Conservation (phyloP, 2,797 vertebrate genomes). For the Alcedo atthis region DNA sequence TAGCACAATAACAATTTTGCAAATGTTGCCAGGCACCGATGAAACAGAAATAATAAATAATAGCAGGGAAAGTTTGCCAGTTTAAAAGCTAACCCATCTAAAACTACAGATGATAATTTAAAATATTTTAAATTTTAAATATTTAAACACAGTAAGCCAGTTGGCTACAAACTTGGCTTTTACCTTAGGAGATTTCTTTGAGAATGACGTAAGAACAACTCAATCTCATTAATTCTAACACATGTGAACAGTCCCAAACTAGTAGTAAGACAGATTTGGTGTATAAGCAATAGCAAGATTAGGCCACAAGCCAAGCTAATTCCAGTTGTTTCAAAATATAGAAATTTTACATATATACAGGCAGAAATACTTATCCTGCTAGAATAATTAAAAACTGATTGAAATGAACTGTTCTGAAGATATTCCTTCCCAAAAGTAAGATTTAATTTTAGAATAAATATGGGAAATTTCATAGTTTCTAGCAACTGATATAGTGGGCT, state of each 20-base stretch:
- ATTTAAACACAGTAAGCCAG: constrained; percentile 5
- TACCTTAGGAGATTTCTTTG: constrained; percentile 5
- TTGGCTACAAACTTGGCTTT: neutral
- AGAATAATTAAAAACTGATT: constrained; percentile 55
- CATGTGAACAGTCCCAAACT: neutral
- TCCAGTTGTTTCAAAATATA: constrained; percentile 63
- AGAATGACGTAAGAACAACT: constrained; percentile 10
- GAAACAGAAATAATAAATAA: constrained; percentile 2
- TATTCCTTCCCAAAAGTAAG: constrained; percentile 25
- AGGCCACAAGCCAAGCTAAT: constrained; percentile 37
- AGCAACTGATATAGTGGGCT: constrained; percentile 15
- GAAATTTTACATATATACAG: neutral
- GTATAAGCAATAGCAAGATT: constrained; percentile 7
- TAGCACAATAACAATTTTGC: neutral
- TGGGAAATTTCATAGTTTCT: constrained; percentile 31
- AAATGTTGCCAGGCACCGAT: neutral
- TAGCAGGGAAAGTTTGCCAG: neutral
- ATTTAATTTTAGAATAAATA: constrained; percentile 51
- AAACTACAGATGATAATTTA: neutral
- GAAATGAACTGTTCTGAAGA: constrained; percentile 28
- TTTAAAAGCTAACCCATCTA: constrained; percentile 6
- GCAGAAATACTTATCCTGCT: constrained; percentile 22
- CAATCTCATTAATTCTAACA: constrained; percentile 27
- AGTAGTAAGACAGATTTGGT: neutral
- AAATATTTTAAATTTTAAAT: constrained; percentile 38